Evolutionary conservation across 35 echinoderm and acorn worm species (phyloP), one percentile per base, ranked within the genome.

Genomic region (Ptychodera flava): DNA sequence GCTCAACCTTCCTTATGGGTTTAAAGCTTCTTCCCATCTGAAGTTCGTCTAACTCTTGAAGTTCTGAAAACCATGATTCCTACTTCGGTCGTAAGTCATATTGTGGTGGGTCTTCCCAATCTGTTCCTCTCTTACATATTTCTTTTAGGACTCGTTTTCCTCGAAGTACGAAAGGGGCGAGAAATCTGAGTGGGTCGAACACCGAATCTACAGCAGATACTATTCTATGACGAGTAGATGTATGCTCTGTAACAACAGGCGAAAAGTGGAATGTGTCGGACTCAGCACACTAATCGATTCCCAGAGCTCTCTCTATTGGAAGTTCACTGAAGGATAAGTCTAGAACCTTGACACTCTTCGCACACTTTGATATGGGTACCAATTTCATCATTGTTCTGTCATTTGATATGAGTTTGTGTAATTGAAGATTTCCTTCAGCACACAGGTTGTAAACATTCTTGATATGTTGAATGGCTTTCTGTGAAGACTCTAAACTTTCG

Each of bases 161-260:
- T n/a, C n/a, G n/a, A n/a, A n/a, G n/a, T n/a, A n/a, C n/a, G n/a
- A n/a, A n/a, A n/a, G n/a, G n/a, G n/a, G n/a, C n/a, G 85, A 84
- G 22, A 16, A 93, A 77, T n/a, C 84, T 38, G 78, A 93, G 31
- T 28, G 92, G 92, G 29, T 93, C 88, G 35, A 87, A 93, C 22
- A 90, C 34, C 15, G 91, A 89, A 35, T 34, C 79, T 0, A 89
- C 79, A 33, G 87, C 83, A 10, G 91, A 93, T 31, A 93, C 34
- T 28, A 88, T 85, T 12, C 85, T 86, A 30, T 79, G 32, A 16
- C 91, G 38, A 14, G 87, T 85, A 15, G 81, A 1, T 1, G 82
- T 81, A 35, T 85, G 37, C 28, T 89, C 15, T 32, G 87, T 85
- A 22, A 87, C 16, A 29, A 36, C 78, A 15, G 86, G 28, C 53